Base-by-base conservation (phyloP, 2,113 vertebrate species). In the Eulemur rufifrons region DNA sequence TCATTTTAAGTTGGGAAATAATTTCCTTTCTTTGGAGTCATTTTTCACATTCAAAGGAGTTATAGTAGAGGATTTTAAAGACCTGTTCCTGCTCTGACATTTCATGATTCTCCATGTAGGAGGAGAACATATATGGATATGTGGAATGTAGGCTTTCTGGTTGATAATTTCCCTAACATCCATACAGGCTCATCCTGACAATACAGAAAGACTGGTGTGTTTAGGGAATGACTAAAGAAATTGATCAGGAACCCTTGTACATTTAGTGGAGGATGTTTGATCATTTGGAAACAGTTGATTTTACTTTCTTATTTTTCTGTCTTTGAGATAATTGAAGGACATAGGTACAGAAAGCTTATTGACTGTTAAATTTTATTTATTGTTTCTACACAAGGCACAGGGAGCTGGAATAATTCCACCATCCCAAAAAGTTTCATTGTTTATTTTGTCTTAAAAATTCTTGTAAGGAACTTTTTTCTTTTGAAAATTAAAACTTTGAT, bases 391-490 rank as follows among this genome's bases (percentile, higher is more conserved):
- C 20, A 95, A 95, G 8, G 3, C 68, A 50, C 18, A 27, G 10
- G 25, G n/a, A 95, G 32, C 71, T 69, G 6, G 68, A 87, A 77
- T 86, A 93, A 95, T 61, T 94, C 15, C 21, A 10, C 3, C 3
- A 86, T 17, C 3, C n/a, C 15, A 59, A 89, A 95, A 2, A 89
- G 8, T 64, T 95, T 93, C 1, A 5, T 45, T 54, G 8, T 85
- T 64, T 88, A 64, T 37, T 91, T 94, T 96, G 37, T 73, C 90
- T 89, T 90, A 73, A 96, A 71, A 96, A 96, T 86, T 95, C 61
- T 64, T 95, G 34, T 87, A 80, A 32, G 83, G 42, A 94, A 47
- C 32, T 74, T 82, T 97, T 59, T n/a, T 61, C 78, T 81, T 78
- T 88, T 96, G 64, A 89, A 87, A 94, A 59, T 69, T 91, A 91